Evolutionary conservation across 2,888 invertebrate species (phyloP).

Genomic region (Ellobium chinense): DNA sequence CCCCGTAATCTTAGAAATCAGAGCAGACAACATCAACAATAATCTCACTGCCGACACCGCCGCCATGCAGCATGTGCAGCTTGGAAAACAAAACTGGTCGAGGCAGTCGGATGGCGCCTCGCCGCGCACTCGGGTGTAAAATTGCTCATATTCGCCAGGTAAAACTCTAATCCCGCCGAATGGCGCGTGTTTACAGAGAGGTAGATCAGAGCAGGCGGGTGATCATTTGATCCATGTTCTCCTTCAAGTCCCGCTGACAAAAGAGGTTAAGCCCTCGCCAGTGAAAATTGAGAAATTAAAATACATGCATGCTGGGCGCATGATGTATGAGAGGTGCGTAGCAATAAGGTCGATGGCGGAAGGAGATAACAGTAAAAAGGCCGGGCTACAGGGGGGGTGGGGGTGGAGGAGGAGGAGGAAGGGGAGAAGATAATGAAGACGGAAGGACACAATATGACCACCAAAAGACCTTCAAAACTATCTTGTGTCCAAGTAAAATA

Average conservation of each 20-base stretch:
- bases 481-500: too few relatives aligned
- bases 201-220: not conserved
- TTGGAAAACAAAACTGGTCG: not conserved
- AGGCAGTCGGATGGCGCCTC: not conserved
- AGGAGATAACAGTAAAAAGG: too few relatives aligned
- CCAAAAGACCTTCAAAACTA: too few relatives aligned
- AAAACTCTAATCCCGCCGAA: not conserved
- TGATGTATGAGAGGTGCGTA: not conserved
- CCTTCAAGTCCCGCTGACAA: not conserved
- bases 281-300: not conserved
- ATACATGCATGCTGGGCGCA: not conserved
- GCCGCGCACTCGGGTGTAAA: conserved; percentile 8
- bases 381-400: not conserved
- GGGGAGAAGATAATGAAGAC: not conserved
- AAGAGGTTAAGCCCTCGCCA: not conserved
- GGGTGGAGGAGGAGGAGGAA: not conserved
- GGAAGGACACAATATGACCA: too few relatives aligned
- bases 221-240: not conserved
- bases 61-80: too few relatives aligned
- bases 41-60: too few relatives aligned
- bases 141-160: conserved; percentile 17
- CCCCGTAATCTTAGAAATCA: too few relatives aligned
- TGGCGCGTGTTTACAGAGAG: not conserved
- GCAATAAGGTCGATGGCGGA: too few relatives aligned
- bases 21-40: too few relatives aligned